Base-by-base conservation (phyloP, 2,888 invertebrate genomes). In the Synanthedon formicaeformis region DNA sequence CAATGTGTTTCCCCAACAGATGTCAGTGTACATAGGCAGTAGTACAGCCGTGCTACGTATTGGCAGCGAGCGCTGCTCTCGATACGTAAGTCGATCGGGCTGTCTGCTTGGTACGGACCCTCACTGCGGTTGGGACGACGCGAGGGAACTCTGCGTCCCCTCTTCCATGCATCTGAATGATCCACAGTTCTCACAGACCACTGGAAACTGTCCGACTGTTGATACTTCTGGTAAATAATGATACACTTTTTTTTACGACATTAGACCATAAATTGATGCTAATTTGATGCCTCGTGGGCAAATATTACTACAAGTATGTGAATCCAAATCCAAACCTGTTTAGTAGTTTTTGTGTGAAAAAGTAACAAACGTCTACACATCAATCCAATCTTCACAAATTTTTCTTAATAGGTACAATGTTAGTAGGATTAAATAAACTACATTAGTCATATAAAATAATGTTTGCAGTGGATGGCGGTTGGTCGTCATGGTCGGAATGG, bases 121-220 rank as follows among this genome's bases (percentile, higher is more conserved):
- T 0, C 96, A 97, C 73, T 98, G 98, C 75, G 97, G 96, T 0
- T 98, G 97, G 97, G 93, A 97, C 78, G 92, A 93, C 60, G 88
- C 91, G 4, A 81, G 90, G 12, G 92, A 94, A 60, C 81, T 87
- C 16, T 97, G 97, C 68, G 91, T 92, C 0, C 82, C 91, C 0
- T 91, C 94, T 0, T 56, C 64, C 0, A 57, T 62, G 0, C 67
- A 73, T n/a, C 81, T 90, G 41, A 91, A 91, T 62, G 95, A 96
- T 92, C 88, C 90, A 6, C 91, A 91, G 66, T 96, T 97, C 92
- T 85, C 90, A 49, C 97, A 97, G 74, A 83, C 89, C 23, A 90
- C 93, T 0, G 89, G 88, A 0, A 81, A 88, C 12, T 96, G 96
- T 65, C 94, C 95, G 0, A 82, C 91, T 4, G 75, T 91, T 14